phyloP scores from a whole-genome alignment of 2,888 invertebrate species.

The Diploptera punctata region DNA sequence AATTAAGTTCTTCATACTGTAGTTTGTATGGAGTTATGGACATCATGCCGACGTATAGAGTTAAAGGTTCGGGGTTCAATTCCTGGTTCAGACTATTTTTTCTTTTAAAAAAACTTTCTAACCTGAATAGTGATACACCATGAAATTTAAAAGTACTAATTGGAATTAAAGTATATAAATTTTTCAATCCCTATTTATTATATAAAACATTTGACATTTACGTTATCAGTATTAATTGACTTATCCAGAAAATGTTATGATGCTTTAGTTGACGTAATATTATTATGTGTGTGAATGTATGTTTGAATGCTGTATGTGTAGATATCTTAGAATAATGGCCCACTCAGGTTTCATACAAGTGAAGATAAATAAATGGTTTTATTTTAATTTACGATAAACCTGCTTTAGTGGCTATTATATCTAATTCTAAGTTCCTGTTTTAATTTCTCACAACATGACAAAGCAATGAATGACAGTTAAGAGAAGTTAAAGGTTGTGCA shows the following conservation, averaged over 20 bases:
- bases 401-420: slow-evolving; percentile 19
- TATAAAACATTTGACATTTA: not conserved
- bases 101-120: too few species aligned
- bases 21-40: too few species aligned
- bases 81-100: too few species aligned
- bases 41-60: too few species aligned
- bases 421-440: slow-evolving; percentile 21
- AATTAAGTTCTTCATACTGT: too few species aligned
- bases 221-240: slow-evolving; percentile 15
- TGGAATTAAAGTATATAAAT: too few species aligned
- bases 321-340: slow-evolving; percentile 22
- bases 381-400: slow-evolving; percentile 6
- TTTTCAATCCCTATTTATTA: not conserved
- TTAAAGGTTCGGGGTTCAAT: too few species aligned
- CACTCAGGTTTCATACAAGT: slow-evolving; percentile 30
- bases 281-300: not conserved
- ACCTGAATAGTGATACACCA: too few species aligned
- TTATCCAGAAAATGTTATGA: not conserved
- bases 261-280: not conserved
- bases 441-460: slow-evolving; percentile 5
- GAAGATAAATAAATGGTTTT: slow-evolving; percentile 13
- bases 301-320: not conserved
- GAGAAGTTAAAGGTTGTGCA: slow-evolving; percentile 14
- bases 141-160: too few species aligned
- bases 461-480: not conserved